Evolutionary conservation across 2,888 invertebrate species (phyloP), one percentile per base, ranked within the genome.

Genomic region (Caenorhabditis imperialis): DNA sequence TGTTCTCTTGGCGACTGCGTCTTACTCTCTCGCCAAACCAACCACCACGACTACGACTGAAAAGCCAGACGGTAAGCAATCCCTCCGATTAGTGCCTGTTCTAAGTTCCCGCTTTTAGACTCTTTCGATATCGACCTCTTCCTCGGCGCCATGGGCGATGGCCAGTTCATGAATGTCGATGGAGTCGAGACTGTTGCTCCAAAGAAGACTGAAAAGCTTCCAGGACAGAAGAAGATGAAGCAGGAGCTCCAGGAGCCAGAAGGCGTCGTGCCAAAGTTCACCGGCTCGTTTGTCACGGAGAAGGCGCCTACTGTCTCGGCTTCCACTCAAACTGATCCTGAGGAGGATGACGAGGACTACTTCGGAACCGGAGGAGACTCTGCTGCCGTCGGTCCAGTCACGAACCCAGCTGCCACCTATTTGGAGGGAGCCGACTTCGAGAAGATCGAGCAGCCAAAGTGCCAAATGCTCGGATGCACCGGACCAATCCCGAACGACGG

Each of bases 401-500:
- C 77, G 40, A 85, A 85, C 58, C 85, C 85, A 48, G 82, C 85
- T 35, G 77, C 84, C 22, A 83, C 78, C 48, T 85, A 75, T 61
- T 63, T 85, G 22, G 79, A 81, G 40, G 85, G 85, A 33, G 79
- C 79, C 44, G 74, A 81, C 60, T 74, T 85, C 33, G 84, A 83
- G 22, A 84, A 84, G 65, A 67, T 84, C 20, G 47, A 70, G 30
- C 67, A 76, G 18, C 84, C 85, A 54, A 74, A 77, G 20, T 85
- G 85, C 63, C 77, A 75, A 42, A 79, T 85, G 82, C 55, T 83
- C 45, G 85, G 84, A 47, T 85, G 85, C 75, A 79, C 79, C 33
- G 85, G 85, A 44, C 85, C 85, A 22, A 63, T 85, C 44, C 79
- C 83, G 30, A 83, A 85, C 55, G 85, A 85, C 74, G 81, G 80